Evolutionary conservation across 1,140 invertebrate species (phyloP), one percentile per base, ranked within the genome.

Genomic region (Augochlora pura): DNA sequence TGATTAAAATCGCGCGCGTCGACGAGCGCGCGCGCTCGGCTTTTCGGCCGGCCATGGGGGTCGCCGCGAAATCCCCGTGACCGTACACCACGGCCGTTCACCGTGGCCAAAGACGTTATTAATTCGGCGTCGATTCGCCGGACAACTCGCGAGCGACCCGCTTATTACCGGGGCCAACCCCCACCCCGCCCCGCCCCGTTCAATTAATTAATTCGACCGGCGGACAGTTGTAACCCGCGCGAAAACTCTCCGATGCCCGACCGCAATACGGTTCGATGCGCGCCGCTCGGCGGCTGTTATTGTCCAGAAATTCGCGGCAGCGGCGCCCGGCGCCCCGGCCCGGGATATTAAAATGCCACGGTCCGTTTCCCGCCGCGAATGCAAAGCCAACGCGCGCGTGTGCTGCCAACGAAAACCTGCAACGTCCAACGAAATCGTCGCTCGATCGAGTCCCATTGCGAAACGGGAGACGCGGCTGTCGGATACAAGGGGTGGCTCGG

Each of bases 171-270:
- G 18, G n/a, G n/a, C n/a, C n/a, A n/a, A n/a, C n/a, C n/a, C n/a
- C n/a, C n/a, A n/a, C n/a, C n/a, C n/a, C n/a, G n/a, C n/a, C n/a
- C n/a, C n/a, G n/a, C n/a, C 2, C 54, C 21, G 54, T 57, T 57
- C 54, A n/a, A 57, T n/a, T 57, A 57, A 57, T 57, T 57, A 57
- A 57, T 57, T 57, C 54, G 54, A 57, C 54, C 21, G n/a, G 54
- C 16, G 21, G 54, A n/a, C 54, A 57, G 54, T 23, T 57, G 54
- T 57, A 57, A 57, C 54, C 9, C 21, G 21, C 21, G 54, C n/a
- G 6, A n/a, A 57, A 57, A 57, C 18, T 57, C 18, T 57, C 54
- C 21, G n/a, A 57, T 57, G 54, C n/a, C 7, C 54, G 21, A 1
- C 54, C 54, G n/a, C 54, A 9, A 57, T 57, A 57, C 54, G 54